These are phyloP conservation scores for Scotopteryx bipunctaria DNA, from an alignment of 2,888 invertebrate genomes.

Conservation along the genomic window DNA sequence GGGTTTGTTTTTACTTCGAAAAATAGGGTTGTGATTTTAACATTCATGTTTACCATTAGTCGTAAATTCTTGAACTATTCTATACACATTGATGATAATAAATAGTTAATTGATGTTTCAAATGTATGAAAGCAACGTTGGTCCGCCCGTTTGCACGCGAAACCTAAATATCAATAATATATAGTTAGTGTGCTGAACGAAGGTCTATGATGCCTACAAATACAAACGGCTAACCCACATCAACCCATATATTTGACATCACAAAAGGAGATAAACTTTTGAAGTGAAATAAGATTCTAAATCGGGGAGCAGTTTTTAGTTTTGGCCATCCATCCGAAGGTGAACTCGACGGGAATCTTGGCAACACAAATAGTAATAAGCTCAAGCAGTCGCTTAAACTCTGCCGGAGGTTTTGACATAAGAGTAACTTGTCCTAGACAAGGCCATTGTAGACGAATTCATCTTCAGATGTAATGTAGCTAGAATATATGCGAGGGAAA, in stretches of 20 bases:
- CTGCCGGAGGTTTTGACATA: constrained; percentile 40
- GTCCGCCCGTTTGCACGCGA: too few species aligned
- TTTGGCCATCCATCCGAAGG: constrained; percentile 46
- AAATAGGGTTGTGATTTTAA: too few species aligned
- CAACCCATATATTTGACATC: constrained; percentile 20
- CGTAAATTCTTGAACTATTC: too few species aligned
- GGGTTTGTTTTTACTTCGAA: not conserved
- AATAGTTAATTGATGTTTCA: too few species aligned
- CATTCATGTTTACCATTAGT: too few species aligned
- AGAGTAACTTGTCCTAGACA: constrained; percentile 14
- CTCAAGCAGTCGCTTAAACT: constrained; percentile 67
- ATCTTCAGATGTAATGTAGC: too few species aligned
- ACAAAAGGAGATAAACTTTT: constrained; percentile 21
- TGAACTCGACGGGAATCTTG: constrained; percentile 54
- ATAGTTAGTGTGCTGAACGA: too few species aligned
- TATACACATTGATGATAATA: too few species aligned
- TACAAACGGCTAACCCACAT: constrained; percentile 18
- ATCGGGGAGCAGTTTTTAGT: constrained; percentile 35
- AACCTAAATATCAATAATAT: too few species aligned
- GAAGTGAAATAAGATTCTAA: constrained; percentile 29
- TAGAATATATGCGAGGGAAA: too few species aligned
- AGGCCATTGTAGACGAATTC: not conserved
- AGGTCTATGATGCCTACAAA: constrained; percentile 1
- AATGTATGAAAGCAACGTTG: too few species aligned
- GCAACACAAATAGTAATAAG: constrained; percentile 78